These are phyloP conservation scores for Arctocebus calabarensis DNA, from an alignment of 2,797 vertebrate species.

Conservation along the genomic window DNA sequence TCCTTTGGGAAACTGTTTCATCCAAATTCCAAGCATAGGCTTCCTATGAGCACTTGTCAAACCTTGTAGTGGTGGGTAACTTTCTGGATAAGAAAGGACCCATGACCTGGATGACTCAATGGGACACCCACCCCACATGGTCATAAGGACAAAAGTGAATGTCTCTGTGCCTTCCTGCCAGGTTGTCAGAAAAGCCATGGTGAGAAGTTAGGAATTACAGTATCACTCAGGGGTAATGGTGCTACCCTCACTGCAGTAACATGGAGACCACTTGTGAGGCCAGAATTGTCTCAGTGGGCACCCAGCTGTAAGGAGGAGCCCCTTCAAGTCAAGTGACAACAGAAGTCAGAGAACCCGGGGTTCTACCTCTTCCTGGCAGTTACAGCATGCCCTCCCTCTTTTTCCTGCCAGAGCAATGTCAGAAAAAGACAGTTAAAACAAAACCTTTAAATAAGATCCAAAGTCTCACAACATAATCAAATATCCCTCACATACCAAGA, in stretches of 20 bases:
- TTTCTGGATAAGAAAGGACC: neutral
- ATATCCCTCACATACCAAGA: neutral
- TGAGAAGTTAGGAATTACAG: neutral
- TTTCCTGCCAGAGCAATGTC: neutral
- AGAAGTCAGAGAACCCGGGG: neutral
- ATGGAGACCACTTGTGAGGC: rapidly evolving
- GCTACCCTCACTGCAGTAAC: rapidly evolving
- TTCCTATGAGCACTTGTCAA: neutral
- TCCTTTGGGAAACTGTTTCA: neutral
- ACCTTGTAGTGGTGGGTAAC: neutral
- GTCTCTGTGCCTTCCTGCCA: neutral
- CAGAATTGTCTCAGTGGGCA: neutral
- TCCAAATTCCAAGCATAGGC: neutral
- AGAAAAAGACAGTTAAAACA: neutral
- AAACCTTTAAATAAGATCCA: neutral
- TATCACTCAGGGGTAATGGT: no score
- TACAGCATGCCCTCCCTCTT: neutral
- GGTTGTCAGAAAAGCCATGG: no score
- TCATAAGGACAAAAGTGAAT: neutral
- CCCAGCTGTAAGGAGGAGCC: neutral
- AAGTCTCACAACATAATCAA: neutral
- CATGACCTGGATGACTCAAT: neutral
- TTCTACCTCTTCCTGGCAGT: neutral
- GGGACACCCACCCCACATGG: neutral
- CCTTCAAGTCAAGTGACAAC: neutral